Evolutionary conservation across 2,797 vertebrate genomes (phyloP), one percentile per base, ranked within the genome.

Genomic region (Sebastes wilsoni): DNA sequence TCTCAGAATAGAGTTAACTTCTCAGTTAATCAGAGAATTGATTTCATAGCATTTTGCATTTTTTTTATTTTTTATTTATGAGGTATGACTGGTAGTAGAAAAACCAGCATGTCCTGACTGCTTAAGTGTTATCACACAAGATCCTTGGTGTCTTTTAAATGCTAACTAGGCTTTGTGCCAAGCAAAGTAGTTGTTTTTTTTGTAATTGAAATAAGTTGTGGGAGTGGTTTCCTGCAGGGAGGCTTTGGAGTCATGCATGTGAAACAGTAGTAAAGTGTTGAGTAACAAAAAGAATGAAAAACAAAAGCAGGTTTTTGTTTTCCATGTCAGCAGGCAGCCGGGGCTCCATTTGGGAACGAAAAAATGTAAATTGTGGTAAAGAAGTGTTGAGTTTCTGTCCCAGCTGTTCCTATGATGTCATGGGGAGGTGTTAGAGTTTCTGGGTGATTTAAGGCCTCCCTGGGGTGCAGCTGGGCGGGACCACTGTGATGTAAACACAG

Each of bases 351-450:
- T 27, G 13, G 1, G 1, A 22, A 22, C 56, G 75, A 25, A 75
- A 22, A 77, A 13, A 72, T 79, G 82, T 65, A 42, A 77, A 76
- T 84, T 28, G 68, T 69, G 70, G 52, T 46, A 61, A 68, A 67
- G 55, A 22, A 65, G 82, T 83, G 77, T 87, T n/a, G 27, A 55
- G 36, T 85, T 82, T 87, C 79, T 73, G 25, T 28, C 71, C 81
- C 91, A 93, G 91, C 91, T 94, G 85, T 90, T 93, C 38, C 80
- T 76, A 14, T 94, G 90, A 94, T 72, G 90, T 96, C 90, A 94
- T 82, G 67, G 74, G 49, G 59, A 16, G 28, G 62, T 52, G 13
- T 5, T 64, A 30, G n/a, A 18, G 52, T 11, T 77, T 67, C 58
- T 36, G 55, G 78, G 71, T 52, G 18, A 49, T 25, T 54, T 68